phyloP scores from a whole-genome alignment of 2,797 vertebrate genomes.

The Morelia viridis region DNA sequence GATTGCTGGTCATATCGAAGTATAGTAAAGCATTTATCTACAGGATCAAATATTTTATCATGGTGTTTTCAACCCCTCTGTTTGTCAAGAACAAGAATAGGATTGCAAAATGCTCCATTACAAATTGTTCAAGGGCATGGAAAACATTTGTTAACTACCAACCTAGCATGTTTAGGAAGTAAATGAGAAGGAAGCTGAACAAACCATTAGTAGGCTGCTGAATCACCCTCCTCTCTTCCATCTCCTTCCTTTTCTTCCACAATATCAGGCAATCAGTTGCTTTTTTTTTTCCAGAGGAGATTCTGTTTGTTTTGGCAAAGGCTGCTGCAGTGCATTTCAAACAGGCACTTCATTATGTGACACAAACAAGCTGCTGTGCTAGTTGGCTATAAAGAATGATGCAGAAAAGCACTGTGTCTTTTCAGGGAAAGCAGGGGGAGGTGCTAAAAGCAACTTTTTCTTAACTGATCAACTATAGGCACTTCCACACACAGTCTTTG shows the following conservation, averaged over 20 bases:
- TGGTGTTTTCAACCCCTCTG: neutral
- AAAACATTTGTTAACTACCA: neutral
- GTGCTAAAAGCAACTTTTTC: neutral
- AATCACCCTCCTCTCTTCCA: neutral
- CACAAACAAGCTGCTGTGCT: neutral
- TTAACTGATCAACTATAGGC: neutral
- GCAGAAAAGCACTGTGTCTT: neutral
- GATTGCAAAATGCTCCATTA: neutral
- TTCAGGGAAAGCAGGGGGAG: neutral
- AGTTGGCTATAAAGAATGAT: conserved; percentile 22
- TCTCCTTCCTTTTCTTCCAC: neutral
- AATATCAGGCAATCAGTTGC: conserved; percentile 1
- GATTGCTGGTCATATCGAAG: neutral
- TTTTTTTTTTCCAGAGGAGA: neutral
- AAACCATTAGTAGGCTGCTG: conserved; percentile 5
- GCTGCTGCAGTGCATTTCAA: conserved; percentile 16
- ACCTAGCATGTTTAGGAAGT: neutral
- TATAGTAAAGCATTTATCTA: neutral
- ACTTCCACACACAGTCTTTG: neutral
- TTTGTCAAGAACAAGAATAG: neutral
- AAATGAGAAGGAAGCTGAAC: neutral
- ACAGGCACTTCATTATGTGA: conserved; percentile 7
- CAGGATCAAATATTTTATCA: neutral
- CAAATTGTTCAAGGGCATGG: conserved; percentile 1
- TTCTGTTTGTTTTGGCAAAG: conserved; percentile 14